Conservation (phyloP, 2,113 vertebrate genomes). For the Corvus cornix region DNA sequence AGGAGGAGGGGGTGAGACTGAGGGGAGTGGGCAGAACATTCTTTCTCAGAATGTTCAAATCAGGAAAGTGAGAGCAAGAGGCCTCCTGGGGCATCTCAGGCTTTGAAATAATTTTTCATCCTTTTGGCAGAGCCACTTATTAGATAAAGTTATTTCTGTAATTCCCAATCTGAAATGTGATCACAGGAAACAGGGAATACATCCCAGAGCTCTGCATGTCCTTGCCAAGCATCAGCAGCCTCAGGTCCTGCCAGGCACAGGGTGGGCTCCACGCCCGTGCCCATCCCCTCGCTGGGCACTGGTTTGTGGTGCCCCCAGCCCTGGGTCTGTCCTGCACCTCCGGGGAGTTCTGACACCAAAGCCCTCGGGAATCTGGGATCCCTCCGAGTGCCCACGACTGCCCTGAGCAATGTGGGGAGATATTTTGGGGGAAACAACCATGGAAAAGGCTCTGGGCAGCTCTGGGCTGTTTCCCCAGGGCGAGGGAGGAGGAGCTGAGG, state of each 20-base stretch:
- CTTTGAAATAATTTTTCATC: not conserved
- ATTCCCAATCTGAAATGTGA: not conserved
- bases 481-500: not conserved
- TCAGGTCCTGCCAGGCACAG: fast-evolving
- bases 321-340: not conserved
- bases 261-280: fast-evolving
- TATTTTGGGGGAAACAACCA: fast-evolving
- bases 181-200: not conserved
- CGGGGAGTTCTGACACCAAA: fast-evolving
- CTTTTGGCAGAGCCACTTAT: not conserved
- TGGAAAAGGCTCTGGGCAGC: not conserved
- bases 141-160: not conserved
- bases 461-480: not conserved
- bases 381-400: fast-evolving
- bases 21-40: not conserved
- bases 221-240: fast-evolving
- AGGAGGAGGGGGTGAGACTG: not conserved
- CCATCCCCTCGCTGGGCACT: fast-evolving
- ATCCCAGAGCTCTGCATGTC: fast-evolving
- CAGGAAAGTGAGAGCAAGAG: not conserved
- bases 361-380: fast-evolving
- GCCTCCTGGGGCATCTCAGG: not conserved
- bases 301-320: not conserved
- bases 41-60: not conserved
- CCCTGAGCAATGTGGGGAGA: not conserved